Evolutionary conservation across 30 jellyfish, hydroid and myxozoan species (phyloP).

Genomic region (Aurelia aurita): DNA sequence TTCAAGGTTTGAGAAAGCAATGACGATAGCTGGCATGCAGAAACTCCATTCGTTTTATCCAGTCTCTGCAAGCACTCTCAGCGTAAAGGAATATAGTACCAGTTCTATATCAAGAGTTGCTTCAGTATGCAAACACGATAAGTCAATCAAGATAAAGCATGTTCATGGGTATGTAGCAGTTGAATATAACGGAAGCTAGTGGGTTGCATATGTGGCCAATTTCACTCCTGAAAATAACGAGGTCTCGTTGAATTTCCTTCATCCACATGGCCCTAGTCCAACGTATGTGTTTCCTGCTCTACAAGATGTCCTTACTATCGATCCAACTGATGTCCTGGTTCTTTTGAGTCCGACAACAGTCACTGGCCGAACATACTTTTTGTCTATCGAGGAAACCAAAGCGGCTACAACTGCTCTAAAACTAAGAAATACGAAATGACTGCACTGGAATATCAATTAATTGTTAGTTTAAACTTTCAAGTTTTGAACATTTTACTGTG

Average conservation of each 20-base stretch:
- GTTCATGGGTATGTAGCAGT: conserved; percentile 14
- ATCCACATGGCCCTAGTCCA: conserved; percentile 40
- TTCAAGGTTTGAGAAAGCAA: background rate
- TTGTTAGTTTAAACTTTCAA: background rate
- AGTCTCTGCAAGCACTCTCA: background rate
- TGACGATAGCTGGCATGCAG: conserved; percentile 43
- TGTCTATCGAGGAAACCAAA: conserved; percentile 1
- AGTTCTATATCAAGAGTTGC: background rate
- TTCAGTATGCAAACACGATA: background rate
- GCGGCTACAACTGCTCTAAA: background rate
- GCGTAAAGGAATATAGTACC: background rate
- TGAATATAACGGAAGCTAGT: conserved; percentile 16
- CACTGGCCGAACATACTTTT: conserved; percentile 31
- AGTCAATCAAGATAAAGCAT: background rate
- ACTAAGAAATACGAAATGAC: background rate
- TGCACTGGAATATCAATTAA: background rate
- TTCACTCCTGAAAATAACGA: background rate
- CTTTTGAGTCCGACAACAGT: background rate
- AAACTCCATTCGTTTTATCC: conserved; percentile 23
- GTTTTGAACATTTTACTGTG: too few species aligned
- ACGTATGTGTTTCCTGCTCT: conserved; percentile 4
- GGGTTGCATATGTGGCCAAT: conserved; percentile 27
- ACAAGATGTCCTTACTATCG: background rate
- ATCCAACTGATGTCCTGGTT: background rate
- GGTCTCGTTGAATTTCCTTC: conserved; percentile 23